Base-by-base conservation (phyloP, 1,140 invertebrate species). In the Penaeus chinensis region DNA sequence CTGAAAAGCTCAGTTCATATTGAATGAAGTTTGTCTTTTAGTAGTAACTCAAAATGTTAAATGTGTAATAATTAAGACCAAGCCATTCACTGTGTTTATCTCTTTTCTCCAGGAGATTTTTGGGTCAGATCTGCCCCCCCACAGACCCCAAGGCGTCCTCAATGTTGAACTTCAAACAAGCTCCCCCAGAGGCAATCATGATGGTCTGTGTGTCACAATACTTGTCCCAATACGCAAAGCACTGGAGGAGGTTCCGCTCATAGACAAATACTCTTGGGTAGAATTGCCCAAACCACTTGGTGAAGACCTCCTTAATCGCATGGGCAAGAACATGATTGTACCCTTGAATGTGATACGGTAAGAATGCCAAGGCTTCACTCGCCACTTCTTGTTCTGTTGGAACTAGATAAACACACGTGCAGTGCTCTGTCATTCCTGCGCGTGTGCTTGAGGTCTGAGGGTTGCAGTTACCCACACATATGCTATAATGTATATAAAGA, bases 181-280 rank as follows among this genome's bases (percentile, higher is more conserved):
- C 63, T 37, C 79, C 13, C 87, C 84, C 84, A 91, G 90, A 85
- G 92, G 88, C 80, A 89, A 91, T 54, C 91, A 93, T 82, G 96
- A 98, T 93, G 97, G 97, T 3, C 93, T 96, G 69, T 97, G 96
- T 91, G 91, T 98, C 10, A 96, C 96, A 77, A 91, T 98, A 20
- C 92, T 98, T 3, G 95, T 98, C n/a, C 96, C 96, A 0, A 97
- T 98, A 90, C 93, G 96, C 89, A 85, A 85, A 66, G 87, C 90
- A 42, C 79, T 91, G 19, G 90, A 91, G 83, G 88, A 89, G 71
- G 91, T 97, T 11, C 94, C 95, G 32, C 94, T 97, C 10, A 96
- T 96, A 91, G 96, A 96, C 85, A 97, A 97, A 92, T 98, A 96
- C 92, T 94, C 95, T 47, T 98, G 97, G 97, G 94, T 96, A 90